Conservation (phyloP, 2,888 invertebrate genomes). For the Parascotia fuliginaria region DNA sequence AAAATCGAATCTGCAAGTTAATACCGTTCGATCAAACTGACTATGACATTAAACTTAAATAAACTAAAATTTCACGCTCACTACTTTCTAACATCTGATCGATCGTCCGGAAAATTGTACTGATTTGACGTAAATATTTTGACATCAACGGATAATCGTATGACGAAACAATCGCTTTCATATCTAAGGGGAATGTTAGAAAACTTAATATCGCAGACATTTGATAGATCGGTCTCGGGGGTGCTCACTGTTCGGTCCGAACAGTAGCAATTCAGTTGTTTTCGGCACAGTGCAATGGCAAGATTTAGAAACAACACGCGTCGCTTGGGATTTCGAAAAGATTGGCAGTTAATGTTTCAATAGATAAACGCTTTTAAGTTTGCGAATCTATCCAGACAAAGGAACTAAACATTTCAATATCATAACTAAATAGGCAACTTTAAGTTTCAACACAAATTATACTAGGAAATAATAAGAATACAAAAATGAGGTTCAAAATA, state of each 20-base stretch:
- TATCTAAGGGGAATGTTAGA: conserved; percentile 66
- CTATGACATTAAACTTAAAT: conserved; percentile 65
- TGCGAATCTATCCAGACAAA: neutral
- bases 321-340: conserved; percentile 48
- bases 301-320: conserved; percentile 50
- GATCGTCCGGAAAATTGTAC: conserved; percentile 78
- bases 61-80: conserved; percentile 76
- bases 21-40: conserved; percentile 41
- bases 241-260: conserved; percentile 46
- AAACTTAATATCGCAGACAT: conserved; percentile 73
- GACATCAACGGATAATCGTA: conserved; percentile 73
- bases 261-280: conserved; percentile 62
- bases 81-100: conserved; percentile 73
- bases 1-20: conserved; percentile 39
- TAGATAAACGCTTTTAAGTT: conserved; percentile 7
- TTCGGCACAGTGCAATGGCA: conserved; percentile 58
- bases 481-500: too few relatives aligned
- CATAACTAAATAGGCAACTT: too few relatives aligned
- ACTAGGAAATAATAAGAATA: too few relatives aligned
- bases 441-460: too few relatives aligned
- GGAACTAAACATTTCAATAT: neutral
- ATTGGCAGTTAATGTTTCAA: conserved; percentile 20
- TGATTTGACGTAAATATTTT: conserved; percentile 80
- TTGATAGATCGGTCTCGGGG: conserved; percentile 82
- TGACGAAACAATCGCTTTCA: conserved; percentile 79